Percentiles rank a stretch among this genome's conserved stretches.
Evolutionary conservation across 2,888 invertebrate genomes (phyloP).

Genomic region (Spodoptera exigua): DNA sequence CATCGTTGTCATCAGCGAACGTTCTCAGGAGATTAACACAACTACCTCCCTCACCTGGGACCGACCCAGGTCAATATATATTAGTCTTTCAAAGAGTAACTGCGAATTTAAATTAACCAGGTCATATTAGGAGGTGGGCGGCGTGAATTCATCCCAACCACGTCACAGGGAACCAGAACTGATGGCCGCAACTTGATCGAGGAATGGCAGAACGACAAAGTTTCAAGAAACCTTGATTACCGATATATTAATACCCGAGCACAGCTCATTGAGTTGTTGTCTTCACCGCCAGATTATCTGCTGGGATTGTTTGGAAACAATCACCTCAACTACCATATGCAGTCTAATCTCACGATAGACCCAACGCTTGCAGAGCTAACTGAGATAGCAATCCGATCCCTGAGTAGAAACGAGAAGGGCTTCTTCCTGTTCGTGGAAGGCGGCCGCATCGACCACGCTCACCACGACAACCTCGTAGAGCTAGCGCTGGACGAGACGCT

Average conservation of each 20-base stretch:
- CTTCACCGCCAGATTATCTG: conserved; percentile 40
- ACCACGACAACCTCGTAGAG: conserved; percentile 89
- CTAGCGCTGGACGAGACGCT: conserved; percentile 92
- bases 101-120: conserved; percentile 5
- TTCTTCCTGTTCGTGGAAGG: conserved; percentile 93
- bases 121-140: conserved; percentile 49
- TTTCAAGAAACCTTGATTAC: conserved; percentile 7
- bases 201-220: conserved; percentile 44
- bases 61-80: no score
- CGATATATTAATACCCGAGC: conserved; percentile 37
- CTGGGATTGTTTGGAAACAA: conserved; percentile 64
- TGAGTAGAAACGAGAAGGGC: conserved; percentile 91
- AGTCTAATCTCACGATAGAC: conserved; percentile 79
- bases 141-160: conserved; percentile 37
- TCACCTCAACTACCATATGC: conserved; percentile 91
- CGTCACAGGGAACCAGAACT: conserved; percentile 18
- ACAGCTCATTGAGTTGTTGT: conserved; percentile 10
- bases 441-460: conserved; percentile 91
- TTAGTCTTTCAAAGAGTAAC: no score
- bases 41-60: no score
- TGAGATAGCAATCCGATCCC: conserved; percentile 91
- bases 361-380: conserved; percentile 90
- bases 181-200: conserved; percentile 89
- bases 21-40: no score
- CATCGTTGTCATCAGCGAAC: no score